These are phyloP conservation scores for Drosophila seguyi DNA, from an alignment of 1,140 invertebrate species.

Conservation along the genomic window DNA sequence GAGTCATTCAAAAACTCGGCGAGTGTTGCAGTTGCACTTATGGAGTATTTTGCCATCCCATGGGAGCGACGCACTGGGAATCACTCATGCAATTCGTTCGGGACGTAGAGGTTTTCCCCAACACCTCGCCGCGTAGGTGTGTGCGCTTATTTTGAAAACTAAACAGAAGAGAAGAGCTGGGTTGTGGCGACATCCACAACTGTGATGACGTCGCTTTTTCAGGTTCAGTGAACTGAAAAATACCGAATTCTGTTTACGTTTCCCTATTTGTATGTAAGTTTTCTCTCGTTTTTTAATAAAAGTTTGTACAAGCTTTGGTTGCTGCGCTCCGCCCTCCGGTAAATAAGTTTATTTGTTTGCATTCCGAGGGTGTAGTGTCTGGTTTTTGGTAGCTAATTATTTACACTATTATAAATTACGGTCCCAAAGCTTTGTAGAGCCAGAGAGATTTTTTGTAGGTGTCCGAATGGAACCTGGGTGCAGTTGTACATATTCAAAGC, in stretches of 20 bases:
- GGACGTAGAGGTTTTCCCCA: constrained; percentile 4
- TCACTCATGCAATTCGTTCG: constrained; percentile 63
- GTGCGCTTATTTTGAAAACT: constrained; percentile 67
- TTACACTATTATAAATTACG: constrained; percentile 46
- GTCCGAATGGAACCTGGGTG: constrained; percentile 4
- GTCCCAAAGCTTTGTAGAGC: constrained; percentile 13
- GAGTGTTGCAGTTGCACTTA: constrained; percentile 47
- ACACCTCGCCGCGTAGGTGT: constrained; percentile 45
- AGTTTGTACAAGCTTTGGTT: constrained; percentile 31
- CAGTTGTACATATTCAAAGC: background rate
- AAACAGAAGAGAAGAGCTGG: constrained; percentile 35
- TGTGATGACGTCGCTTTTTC: constrained; percentile 56
- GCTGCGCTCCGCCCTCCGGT: background rate
- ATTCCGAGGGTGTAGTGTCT: constrained; percentile 4
- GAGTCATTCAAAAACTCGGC: constrained; percentile 48
- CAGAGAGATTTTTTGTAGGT: constrained; percentile 7
- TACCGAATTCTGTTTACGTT: constrained; percentile 64
- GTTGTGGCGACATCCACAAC: constrained; percentile 41
- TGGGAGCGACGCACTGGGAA: constrained; percentile 40
- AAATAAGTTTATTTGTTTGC: constrained; percentile 36
- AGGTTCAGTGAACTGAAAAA: constrained; percentile 67
- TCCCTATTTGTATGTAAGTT: constrained; percentile 23
- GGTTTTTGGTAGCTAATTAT: constrained; percentile 33
- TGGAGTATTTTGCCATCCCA: constrained; percentile 12
- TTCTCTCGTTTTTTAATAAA: constrained; percentile 40